Base-by-base conservation (phyloP, 2,113 vertebrate species). In the Hydrolagus affinis region DNA sequence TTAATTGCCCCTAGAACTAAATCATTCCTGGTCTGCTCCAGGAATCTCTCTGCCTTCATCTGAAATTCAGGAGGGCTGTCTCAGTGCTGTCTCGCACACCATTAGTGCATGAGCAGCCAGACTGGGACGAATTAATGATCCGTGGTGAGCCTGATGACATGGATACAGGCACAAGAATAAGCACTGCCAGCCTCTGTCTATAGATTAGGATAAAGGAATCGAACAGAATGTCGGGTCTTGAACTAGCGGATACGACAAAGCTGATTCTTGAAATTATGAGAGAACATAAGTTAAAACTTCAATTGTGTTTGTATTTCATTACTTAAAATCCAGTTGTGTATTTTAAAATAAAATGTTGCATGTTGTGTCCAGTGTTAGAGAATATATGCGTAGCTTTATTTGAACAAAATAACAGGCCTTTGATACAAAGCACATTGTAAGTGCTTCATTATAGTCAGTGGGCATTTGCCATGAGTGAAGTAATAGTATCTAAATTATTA, bases 1-100 rank as follows among this genome's bases (percentile, higher is more conserved):
- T 89, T 90, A 91, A 92, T 91, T 90, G 89, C 90, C 88, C 88
- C 91, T 90, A 89, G 89, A 86, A 85, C 62, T 87, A 68, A 85
- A 86, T 87, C 78, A 85, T 85, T 88, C 87, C 88, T 89, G 86
- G 62, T 77, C 23, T 85, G 86, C 85, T 86, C 86, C 85, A 86
- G 86, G 88, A 87, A 9, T 88, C 90, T 86, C 57, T 17, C 87
- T 87, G 15, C 87, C 88, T 86, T 88, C 87, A 88, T 91, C 90
- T 86, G 87, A 21, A 85, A 88, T 73, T 74, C 86, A 76, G 10
- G 75, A 86, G 85, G 86, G 71, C 85, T 87, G 86, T 88, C 85
- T 77, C 10, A 86, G 86, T 87, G 86, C 8, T 85, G 32, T 85
- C 88, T 86, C 70, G 86, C 87, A 71, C 86, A 23, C 77, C 71